Base-by-base conservation (phyloP, 2,888 invertebrate species). In the Abrostola tripartita region DNA sequence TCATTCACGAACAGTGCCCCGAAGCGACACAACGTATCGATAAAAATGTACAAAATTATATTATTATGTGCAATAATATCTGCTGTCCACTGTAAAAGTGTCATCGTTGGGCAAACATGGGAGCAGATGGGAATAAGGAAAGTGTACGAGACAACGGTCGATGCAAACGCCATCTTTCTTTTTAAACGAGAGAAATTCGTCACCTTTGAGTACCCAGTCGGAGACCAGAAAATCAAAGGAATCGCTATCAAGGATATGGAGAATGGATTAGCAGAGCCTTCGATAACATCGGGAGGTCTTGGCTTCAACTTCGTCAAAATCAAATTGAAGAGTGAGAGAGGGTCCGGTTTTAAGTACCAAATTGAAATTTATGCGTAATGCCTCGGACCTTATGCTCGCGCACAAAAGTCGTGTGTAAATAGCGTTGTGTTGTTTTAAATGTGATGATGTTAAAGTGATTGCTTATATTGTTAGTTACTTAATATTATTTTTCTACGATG, bases 341-440 rank as follows among this genome's bases (percentile, higher is more conserved):
- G 92, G 0, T 90, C 92, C 0, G 93, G 94, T 0, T 89, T 86
- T 35, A 90, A 85, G 52, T 95, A 77, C 71, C 66, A 84, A 0
- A 85, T 95, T 11, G 92, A 91, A 78, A 88, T 95, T 37, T 95
- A 89, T 71, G 95, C 91, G 63, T 94, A 71, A 89, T 55, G n/a
- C n/a, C n/a, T 6, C 37, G 38, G 9, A 11, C 10, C 1, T 4
- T 24, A 24, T 24, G 24, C 4, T 2, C 4, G 1, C 4, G 24
- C 24, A 1, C 1, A 24, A 24, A 24, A 24, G 24, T 24, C 24
- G 44, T 24, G 24, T 47, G 24, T 2, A 44, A 24, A 9, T 47
- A 10, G 14, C 9, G 9, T 24, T 24, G 44, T 47, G 9, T 9
- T 14, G 8, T 47, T 44, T 44, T 44, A 42, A n/a, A n/a, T n/a